phyloP scores from a whole-genome alignment of 2,888 invertebrate genomes.

The Drosophila eohydei region DNA sequence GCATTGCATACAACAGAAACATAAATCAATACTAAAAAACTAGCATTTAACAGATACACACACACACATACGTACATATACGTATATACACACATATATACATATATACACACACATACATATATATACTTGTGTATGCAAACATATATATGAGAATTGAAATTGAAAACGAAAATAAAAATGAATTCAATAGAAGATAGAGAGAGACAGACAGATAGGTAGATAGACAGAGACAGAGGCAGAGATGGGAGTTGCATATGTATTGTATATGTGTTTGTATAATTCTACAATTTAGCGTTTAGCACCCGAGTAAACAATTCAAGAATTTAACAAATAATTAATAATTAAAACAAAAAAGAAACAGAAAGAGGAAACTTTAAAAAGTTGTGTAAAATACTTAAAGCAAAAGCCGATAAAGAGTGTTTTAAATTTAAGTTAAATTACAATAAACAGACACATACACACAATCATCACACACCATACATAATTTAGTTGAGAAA shows the following conservation, averaged over 20 bases:
- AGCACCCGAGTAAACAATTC: slow-evolving; percentile 67
- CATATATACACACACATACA: slow-evolving; percentile 9
- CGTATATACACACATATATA: neutral
- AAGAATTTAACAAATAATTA: slow-evolving; percentile 68
- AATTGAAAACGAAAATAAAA: slow-evolving; percentile 24
- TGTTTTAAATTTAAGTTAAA: slow-evolving; percentile 53
- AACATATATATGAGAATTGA: slow-evolving; percentile 25
- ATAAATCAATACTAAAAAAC: slow-evolving; percentile 44
- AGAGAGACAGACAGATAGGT: neutral
- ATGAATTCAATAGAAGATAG: slow-evolving; percentile 31
- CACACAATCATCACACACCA: slow-evolving; percentile 13
- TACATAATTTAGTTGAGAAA: slow-evolving; percentile 36
- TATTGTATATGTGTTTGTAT: slow-evolving; percentile 45
- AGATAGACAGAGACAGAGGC: slow-evolving; percentile 16
- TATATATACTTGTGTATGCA: slow-evolving; percentile 9
- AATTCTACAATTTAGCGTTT: slow-evolving; percentile 64
- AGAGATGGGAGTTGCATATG: slow-evolving; percentile 10
- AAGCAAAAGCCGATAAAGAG: slow-evolving; percentile 28
- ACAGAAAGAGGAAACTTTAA: slow-evolving; percentile 25
- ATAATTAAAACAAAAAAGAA: slow-evolving; percentile 4
- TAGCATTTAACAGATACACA: slow-evolving; percentile 52
- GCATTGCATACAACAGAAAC: slow-evolving; percentile 34
- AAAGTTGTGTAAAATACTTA: slow-evolving; percentile 69
- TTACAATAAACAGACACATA: slow-evolving; percentile 20
- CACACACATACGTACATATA: slow-evolving; percentile 8